Conservation (phyloP, 2,888 invertebrate species). For the Apeira syringaria region DNA sequence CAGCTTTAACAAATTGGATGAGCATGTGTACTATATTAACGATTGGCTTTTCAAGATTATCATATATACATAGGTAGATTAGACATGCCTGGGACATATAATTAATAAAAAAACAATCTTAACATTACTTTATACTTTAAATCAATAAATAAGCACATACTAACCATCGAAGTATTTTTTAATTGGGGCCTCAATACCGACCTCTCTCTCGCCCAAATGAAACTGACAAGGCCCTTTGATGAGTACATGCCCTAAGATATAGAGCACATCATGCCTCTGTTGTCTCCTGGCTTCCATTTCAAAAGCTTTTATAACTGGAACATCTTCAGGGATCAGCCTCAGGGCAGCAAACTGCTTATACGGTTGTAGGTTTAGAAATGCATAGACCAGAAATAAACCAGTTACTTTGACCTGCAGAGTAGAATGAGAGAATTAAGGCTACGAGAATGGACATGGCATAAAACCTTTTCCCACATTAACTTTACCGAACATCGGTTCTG, state of each 20-base stretch:
- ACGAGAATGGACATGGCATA: too few species aligned
- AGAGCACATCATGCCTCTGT: constrained; percentile 55
- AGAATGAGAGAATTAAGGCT: too few species aligned
- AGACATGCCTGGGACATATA: too few species aligned
- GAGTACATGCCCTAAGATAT: constrained; percentile 56
- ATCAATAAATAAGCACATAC: too few species aligned
- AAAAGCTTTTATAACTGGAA: constrained; percentile 46
- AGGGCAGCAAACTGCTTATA: constrained; percentile 53
- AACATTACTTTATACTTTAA: too few species aligned
- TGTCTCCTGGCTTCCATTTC: constrained; percentile 50
- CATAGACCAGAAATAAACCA: constrained; percentile 65
- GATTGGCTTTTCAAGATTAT: too few species aligned
- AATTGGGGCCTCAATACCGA: constrained; percentile 55
- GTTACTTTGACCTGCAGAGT: constrained; percentile 58
- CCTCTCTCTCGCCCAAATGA: constrained; percentile 50
- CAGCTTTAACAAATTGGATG: too few species aligned
- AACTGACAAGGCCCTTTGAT: constrained; percentile 52
- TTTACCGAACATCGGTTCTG: too few species aligned
- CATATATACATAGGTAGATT: too few species aligned
- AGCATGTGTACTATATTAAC: too few species aligned
- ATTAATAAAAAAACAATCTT: too few species aligned
- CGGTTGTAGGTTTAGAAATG: constrained; percentile 59
- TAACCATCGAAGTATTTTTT: constrained; percentile 66
- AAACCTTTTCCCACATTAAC: too few species aligned
- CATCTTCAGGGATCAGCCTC: constrained; percentile 53